Evolutionary conservation across 2,113 vertebrate genomes (phyloP), one percentile per base, ranked within the genome.

Genomic region (Takifugu bimaculatus): DNA sequence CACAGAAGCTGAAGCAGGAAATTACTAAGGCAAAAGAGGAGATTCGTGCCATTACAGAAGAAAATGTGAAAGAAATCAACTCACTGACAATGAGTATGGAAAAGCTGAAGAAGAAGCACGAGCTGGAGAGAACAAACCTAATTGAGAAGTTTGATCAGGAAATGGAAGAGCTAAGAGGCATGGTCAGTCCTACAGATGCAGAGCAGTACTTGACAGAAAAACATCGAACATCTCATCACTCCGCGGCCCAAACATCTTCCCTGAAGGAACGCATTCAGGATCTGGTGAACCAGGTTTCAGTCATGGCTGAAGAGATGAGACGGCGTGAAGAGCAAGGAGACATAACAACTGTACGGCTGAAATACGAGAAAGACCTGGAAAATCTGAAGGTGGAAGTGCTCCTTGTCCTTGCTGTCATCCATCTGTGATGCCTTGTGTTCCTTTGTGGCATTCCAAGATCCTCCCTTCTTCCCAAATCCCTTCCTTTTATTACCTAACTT

Each of bases 301-400:
- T 75, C 71, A 82, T 90, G 90, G 86, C 84, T 1, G 71, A 89
- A 65, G 91, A 89, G 79, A 86, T 80, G 72, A 89, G 85, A 60
- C 80, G 74, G 1, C 89, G 85, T 0, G 84, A 85, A 61, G 78
- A 84, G 45, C 86, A 88, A 72, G 87, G 71, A 15, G 87, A 89
- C 60, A 20, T 51, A 7, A 62, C 82, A 1, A 77, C 84, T 15
- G 90, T 92, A 1, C 91, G 86, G 70, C 84, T 84, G 88, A 92
- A 92, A 92, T 93, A 90, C 79, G 84, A 91, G 79, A 91, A 75
- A 88, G 90, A 92, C 75, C 88, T 93, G 91, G 91, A 91, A 67
- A 88, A 90, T 62, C 85, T 93, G 72, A 93, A 93, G 92, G 92
- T 93, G 89, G 85, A 90, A 82, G 71, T 85, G 68, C 85, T 90